Conservation (phyloP, 2,888 invertebrate species). For the Macaria liturata region DNA sequence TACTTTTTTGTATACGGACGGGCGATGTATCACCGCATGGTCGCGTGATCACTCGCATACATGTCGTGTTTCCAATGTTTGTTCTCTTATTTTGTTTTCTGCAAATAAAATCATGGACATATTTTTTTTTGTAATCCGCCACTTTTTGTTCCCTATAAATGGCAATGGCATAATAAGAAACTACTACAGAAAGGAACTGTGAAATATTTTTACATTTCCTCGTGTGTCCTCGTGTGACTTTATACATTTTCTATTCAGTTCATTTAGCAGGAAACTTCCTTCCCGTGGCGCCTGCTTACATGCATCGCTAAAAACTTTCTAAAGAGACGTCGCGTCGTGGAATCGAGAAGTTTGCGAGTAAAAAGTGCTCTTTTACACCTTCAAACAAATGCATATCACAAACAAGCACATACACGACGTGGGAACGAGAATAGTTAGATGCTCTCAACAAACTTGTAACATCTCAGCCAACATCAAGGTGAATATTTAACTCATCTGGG, state of each 20-base stretch:
- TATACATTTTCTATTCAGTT: slow-evolving; percentile 56
- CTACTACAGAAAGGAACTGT: slow-evolving; percentile 6
- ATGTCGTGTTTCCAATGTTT: slow-evolving; percentile 18
- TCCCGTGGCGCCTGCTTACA: slow-evolving; percentile 48
- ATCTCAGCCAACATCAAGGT: slow-evolving; percentile 44
- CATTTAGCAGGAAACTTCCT: slow-evolving; percentile 69
- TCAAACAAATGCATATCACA: slow-evolving; percentile 47
- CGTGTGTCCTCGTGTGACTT: slow-evolving; percentile 39
- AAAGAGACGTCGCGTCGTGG: slow-evolving; percentile 47
- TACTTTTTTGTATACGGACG: slow-evolving; percentile 49
- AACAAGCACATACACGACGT: slow-evolving; percentile 52
- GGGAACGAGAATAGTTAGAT: slow-evolving; percentile 61
- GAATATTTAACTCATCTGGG: slow-evolving; percentile 42
- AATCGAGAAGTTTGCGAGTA: slow-evolving; percentile 59
- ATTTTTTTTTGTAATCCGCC: neutral
- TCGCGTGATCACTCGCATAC: slow-evolving; percentile 33
- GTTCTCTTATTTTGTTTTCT: slow-evolving; percentile 4
- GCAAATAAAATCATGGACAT: slow-evolving; percentile 3
- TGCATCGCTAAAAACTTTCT: slow-evolving; percentile 32
- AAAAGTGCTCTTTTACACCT: slow-evolving; percentile 63
- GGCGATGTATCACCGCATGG: slow-evolving; percentile 38
- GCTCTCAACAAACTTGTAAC: slow-evolving; percentile 58
- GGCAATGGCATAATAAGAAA: slow-evolving; percentile 1
- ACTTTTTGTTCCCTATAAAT: slow-evolving; percentile 3
- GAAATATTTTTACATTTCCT: slow-evolving; percentile 5